These are phyloP conservation scores for Stegophylla sp. DNA, from an alignment of 2,888 invertebrate species.

Conservation along the genomic window DNA sequence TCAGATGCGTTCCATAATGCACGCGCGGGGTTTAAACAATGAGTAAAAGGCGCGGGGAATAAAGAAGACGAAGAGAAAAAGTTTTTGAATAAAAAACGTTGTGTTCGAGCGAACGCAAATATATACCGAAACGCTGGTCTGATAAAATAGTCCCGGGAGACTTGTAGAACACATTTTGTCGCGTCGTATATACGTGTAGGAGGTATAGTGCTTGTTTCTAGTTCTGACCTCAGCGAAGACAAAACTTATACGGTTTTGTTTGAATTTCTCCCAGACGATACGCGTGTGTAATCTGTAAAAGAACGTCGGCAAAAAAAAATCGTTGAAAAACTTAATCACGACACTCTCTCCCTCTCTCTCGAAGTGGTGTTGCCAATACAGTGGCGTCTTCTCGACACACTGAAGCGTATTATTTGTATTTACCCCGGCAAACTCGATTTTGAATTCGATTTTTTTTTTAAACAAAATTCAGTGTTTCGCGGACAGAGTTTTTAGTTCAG, in stretches of 20 bases:
- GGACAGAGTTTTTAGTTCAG: too few relatives aligned
- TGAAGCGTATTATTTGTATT: too few relatives aligned
- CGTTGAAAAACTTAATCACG: too few relatives aligned
- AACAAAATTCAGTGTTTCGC: too few relatives aligned
- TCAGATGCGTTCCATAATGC: not conserved
- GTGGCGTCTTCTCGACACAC: too few relatives aligned
- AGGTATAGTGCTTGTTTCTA: too few relatives aligned
- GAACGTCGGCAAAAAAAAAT: too few relatives aligned
- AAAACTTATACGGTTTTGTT: not conserved
- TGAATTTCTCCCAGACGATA: not conserved
- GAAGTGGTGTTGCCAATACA: too few relatives aligned
- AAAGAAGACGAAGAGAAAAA: conserved; percentile 21
- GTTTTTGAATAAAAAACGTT: conserved; percentile 35
- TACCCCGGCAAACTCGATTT: too few relatives aligned
- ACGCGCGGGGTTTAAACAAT: conserved; percentile 17
- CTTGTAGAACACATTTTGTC: conserved; percentile 11
- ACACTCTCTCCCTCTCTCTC: too few relatives aligned
- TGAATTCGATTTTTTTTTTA: too few relatives aligned
- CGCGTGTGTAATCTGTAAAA: not conserved
- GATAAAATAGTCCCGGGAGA: conserved; percentile 11
- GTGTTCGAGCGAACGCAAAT: conserved; percentile 23
- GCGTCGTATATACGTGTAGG: too few relatives aligned
- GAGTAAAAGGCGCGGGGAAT: conserved; percentile 7
- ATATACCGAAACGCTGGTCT: conserved; percentile 14
- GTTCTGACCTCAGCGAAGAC: conserved; percentile 10